These are phyloP conservation scores for Thripadectes ignobilis DNA, from an alignment of 2,797 vertebrate species.

Conservation along the genomic window DNA sequence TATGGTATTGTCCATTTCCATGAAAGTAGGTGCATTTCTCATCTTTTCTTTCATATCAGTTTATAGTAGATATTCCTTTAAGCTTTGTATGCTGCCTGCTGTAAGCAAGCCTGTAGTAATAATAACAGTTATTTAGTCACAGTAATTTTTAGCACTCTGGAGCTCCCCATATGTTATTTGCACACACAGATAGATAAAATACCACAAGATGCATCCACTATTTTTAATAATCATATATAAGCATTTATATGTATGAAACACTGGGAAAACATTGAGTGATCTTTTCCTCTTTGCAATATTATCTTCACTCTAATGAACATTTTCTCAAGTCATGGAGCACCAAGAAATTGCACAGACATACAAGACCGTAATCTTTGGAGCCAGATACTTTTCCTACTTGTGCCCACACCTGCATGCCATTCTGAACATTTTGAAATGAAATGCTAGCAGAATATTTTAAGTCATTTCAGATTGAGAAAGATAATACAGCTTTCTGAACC, in stretches of 20 bases:
- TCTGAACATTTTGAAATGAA: constrained; percentile 36
- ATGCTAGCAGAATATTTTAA: constrained; percentile 24
- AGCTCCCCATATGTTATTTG: neutral
- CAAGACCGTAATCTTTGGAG: neutral
- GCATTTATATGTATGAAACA: neutral
- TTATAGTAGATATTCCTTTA: neutral
- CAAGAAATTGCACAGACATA: neutral
- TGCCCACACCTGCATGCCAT: neutral
- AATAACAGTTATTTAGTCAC: neutral
- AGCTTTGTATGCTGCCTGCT: neutral
- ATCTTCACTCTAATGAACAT: neutral
- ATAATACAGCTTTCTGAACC: constrained; percentile 2
- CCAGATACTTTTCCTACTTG: neutral
- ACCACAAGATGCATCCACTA: neutral
- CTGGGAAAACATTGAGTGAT: neutral
- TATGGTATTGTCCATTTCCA: neutral
- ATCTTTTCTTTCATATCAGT: neutral
- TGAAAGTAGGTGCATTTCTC: neutral
- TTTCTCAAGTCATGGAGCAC: neutral
- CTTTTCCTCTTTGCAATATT: neutral
- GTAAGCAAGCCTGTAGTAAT: neutral
- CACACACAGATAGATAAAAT: neutral
- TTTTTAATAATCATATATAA: neutral
- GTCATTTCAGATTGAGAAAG: constrained; percentile 49
- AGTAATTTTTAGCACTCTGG: neutral